Conservation (phyloP, 2,113 vertebrate species). For the Cairina moschata region DNA sequence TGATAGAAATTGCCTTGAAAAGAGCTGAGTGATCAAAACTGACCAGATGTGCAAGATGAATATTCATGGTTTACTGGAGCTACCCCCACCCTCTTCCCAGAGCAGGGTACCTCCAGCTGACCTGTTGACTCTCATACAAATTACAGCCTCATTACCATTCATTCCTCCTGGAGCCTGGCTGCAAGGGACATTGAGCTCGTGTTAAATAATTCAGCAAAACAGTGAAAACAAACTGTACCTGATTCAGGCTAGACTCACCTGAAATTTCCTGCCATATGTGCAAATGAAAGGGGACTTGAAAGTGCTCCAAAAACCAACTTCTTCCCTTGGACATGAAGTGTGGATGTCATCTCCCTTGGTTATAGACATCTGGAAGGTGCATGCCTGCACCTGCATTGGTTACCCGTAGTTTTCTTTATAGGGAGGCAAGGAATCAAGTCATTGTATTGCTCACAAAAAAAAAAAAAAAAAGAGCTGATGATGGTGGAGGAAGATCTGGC, state of each 20-base stretch:
- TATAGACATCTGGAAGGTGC: background rate
- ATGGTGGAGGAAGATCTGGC: background rate
- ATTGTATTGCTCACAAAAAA: background rate
- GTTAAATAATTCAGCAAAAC: conserved; percentile 18
- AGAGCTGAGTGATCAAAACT: conserved; percentile 65
- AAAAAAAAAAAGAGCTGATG: background rate
- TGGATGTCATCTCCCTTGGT: background rate
- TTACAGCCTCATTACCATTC: conserved; percentile 13
- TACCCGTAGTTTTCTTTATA: background rate
- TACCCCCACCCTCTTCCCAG: background rate
- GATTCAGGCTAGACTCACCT: background rate
- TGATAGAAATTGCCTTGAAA: conserved; percentile 45
- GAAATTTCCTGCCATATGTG: background rate
- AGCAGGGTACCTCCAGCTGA: conserved; percentile 6
- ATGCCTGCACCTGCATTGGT: background rate
- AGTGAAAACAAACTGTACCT: background rate
- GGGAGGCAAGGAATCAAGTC: background rate
- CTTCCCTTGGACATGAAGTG: background rate
- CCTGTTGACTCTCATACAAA: conserved; percentile 20
- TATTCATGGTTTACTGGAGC: conserved; percentile 51
- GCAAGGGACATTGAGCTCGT: accelerated
- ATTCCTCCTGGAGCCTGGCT: background rate
- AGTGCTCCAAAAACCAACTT: background rate
- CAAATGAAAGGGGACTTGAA: background rate
- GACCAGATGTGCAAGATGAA: conserved; percentile 51